These are phyloP conservation scores for Malacosoma neustria DNA, from an alignment of 2,888 invertebrate genomes.

Conservation along the genomic window DNA sequence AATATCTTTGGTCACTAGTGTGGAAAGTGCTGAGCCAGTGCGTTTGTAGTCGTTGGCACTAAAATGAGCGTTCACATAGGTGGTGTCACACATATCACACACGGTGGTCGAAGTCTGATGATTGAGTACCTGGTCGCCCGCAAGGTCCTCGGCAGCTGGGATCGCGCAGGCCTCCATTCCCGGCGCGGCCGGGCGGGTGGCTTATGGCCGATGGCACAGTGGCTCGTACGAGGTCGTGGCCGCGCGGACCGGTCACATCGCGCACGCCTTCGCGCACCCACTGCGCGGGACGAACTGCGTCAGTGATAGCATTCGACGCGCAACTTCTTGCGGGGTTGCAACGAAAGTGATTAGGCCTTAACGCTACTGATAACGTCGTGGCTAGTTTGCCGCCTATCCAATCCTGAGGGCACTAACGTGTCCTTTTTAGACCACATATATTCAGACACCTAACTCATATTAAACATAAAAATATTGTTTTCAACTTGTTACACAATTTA, in stretches of 20 bases:
- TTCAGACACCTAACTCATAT: too few species aligned
- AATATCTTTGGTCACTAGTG: background rate
- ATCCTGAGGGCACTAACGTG: slow-evolving; percentile 20
- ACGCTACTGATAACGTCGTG: slow-evolving; percentile 62
- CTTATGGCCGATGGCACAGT: slow-evolving; percentile 24
- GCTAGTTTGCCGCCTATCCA: slow-evolving; percentile 32
- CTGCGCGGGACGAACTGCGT: slow-evolving; percentile 44
- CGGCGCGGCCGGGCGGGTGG: slow-evolving; percentile 46
- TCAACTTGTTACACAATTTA: too few species aligned
- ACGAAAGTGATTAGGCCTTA: slow-evolving; percentile 66
- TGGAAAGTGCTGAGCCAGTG: background rate
- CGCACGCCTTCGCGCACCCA: slow-evolving; percentile 44
- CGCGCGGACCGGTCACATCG: slow-evolving; percentile 25
- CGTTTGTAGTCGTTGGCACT: slow-evolving; percentile 2
- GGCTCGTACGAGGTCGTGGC: slow-evolving; percentile 21
- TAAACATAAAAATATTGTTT: too few species aligned
- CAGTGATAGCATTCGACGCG: slow-evolving; percentile 40
- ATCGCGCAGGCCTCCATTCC: slow-evolving; percentile 68
- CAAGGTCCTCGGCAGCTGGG: slow-evolving; percentile 64
- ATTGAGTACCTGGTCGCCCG: slow-evolving; percentile 65
- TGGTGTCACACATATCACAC: slow-evolving; percentile 5
- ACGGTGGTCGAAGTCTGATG: slow-evolving; percentile 10
- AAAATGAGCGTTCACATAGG: slow-evolving; percentile 3
- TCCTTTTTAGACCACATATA: too few species aligned
- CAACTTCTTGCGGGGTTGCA: slow-evolving; percentile 65